Conservation (phyloP, 1,140 invertebrate species). For the Diabrotica undecimpunctata region DNA sequence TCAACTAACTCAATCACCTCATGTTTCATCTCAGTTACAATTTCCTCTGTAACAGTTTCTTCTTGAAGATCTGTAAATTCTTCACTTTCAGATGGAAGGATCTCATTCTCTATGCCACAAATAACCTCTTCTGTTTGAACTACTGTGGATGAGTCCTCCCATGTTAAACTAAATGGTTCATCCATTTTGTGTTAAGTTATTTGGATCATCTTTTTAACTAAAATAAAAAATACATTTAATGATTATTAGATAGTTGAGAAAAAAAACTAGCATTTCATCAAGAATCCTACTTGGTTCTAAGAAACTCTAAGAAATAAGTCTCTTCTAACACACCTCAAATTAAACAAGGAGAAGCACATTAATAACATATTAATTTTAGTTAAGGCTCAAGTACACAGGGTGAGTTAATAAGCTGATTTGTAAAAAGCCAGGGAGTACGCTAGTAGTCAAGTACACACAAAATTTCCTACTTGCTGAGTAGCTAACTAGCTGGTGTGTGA, state of each 20-base stretch:
- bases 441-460: no score
- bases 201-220: slow-evolving; percentile 7
- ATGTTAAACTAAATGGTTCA: slow-evolving; percentile 52
- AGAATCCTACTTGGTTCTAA: not conserved
- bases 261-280: not conserved
- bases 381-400: no score
- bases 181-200: slow-evolving; percentile 39
- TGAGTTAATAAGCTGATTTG: no score
- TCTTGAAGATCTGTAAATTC: slow-evolving; percentile 58
- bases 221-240: slow-evolving; percentile 34
- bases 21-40: slow-evolving; percentile 32
- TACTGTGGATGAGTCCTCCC: slow-evolving; percentile 56
- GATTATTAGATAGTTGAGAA: slow-evolving; percentile 3
- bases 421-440: no score
- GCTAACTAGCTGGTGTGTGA: no score
- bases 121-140: slow-evolving; percentile 63
- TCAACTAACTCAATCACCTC: not conserved
- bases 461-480: no score
- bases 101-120: slow-evolving; percentile 57
- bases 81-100: slow-evolving; percentile 51
- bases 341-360: no score
- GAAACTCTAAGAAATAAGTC: not conserved
- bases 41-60: slow-evolving; percentile 38
- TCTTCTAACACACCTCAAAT: no score
- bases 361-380: no score